Evolutionary conservation across 2,797 vertebrate species (phyloP).

Genomic region (Gallinago stenura): DNA sequence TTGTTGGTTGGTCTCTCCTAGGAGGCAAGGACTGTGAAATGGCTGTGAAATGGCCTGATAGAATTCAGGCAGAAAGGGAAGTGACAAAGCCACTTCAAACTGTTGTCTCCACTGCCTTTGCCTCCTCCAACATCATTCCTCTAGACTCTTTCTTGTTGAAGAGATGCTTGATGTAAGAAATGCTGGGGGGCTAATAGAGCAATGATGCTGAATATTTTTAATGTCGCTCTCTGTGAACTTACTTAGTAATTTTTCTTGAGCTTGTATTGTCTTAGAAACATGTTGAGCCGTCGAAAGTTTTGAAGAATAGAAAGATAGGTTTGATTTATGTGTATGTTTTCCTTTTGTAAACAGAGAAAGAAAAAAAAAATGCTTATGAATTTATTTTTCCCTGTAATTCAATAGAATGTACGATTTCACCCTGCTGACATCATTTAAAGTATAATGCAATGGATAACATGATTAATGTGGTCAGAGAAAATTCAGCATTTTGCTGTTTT

Average conservation of each 20-base stretch:
- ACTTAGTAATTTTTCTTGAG: background rate
- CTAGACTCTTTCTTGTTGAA: background rate
- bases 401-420: background rate
- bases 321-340: background rate
- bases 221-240: background rate
- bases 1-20: background rate
- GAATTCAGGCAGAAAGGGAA: background rate
- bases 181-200: background rate
- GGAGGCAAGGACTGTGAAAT: background rate
- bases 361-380: background rate
- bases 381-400: constrained; percentile 5
- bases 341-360: background rate
- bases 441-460: background rate
- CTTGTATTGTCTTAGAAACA: background rate
- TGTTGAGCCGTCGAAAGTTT: background rate
- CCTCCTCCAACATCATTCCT: background rate
- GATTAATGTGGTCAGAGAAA: background rate
- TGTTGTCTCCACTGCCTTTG: background rate
- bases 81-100: background rate
- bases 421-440: background rate
- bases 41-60: background rate
- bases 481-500: background rate
- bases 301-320: background rate
- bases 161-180: background rate
- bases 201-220: background rate